A percentile compares a stretch with the other conserved stretches of the same genome.
Evolutionary conservation across 2,888 invertebrate species (phyloP).

Genomic region (Minunthozetes semirufus): DNA sequence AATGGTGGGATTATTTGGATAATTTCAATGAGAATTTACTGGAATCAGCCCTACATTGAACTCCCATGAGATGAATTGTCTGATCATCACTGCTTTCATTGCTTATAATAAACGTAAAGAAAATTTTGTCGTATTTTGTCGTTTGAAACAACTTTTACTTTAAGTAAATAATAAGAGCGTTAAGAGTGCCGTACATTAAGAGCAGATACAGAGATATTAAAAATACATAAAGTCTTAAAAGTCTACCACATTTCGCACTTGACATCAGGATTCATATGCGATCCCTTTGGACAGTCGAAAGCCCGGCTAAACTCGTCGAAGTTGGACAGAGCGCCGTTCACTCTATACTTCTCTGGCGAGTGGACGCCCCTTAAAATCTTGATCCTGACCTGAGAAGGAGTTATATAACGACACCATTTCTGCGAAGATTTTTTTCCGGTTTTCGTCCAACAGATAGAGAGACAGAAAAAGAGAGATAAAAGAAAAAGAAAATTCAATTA

Average conservation of each 20-base stretch:
- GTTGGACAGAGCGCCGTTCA: conserved; percentile 42
- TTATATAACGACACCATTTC: conserved; percentile 37
- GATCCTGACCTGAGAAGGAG: conserved; percentile 19
- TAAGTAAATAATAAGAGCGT: too few species aligned
- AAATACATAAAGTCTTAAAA: not conserved
- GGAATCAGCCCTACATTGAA: too few species aligned
- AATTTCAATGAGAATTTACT: too few species aligned
- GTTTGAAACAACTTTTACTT: too few species aligned
- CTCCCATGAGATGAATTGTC: too few species aligned
- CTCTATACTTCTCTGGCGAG: conserved; percentile 36
- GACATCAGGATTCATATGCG: conserved; percentile 40
- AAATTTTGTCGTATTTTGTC: too few species aligned
- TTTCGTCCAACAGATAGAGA: not conserved
- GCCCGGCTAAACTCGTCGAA: conserved; percentile 41
- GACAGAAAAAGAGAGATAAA: not conserved
- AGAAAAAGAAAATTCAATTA: not conserved
- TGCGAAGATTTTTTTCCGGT: not conserved
- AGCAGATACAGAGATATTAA: not conserved
- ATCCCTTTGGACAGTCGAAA: conserved; percentile 40
- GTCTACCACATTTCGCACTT: conserved; percentile 42
- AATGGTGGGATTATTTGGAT: too few species aligned
- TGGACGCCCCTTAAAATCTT: conserved; percentile 31
- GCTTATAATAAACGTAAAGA: too few species aligned
- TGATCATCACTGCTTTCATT: too few species aligned
- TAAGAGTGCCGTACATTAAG: too few species aligned